A percentile compares a stretch with the other conserved stretches of the same genome.
Conservation (phyloP, 1,140 invertebrate genomes). For the Ephestia elutella region DNA sequence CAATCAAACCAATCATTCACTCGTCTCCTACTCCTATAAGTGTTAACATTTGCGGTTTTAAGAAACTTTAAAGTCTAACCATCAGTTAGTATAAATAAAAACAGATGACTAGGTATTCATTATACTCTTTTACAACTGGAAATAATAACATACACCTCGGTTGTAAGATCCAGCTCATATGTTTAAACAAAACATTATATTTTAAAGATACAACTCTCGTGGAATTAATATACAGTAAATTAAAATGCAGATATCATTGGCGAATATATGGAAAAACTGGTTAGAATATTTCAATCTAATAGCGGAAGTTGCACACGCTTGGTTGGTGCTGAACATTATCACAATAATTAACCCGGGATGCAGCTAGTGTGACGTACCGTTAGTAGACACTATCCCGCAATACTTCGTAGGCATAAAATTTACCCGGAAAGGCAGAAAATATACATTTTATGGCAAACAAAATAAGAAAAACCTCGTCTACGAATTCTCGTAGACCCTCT, state of each 20-base stretch:
- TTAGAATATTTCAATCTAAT: not conserved
- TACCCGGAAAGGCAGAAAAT: not conserved
- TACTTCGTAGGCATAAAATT: no score
- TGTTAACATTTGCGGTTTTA: not conserved
- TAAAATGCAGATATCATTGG: not conserved
- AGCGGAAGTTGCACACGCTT: not conserved
- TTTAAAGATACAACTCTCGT: not conserved
- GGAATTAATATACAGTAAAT: not conserved
- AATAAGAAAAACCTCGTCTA: conserved; percentile 23
- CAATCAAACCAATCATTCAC: conserved; percentile 7
- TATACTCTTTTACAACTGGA: no score
- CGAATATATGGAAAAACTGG: not conserved
- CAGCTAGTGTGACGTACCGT: not conserved
- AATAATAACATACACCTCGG: no score
- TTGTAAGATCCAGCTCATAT: no score
- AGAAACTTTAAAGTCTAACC: not conserved
- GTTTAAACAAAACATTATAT: not conserved
- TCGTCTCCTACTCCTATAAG: not conserved
- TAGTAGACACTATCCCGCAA: not conserved
- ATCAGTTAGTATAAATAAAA: no score
- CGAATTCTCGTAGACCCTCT: conserved; percentile 52
- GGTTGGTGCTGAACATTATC: not conserved
- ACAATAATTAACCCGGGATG: not conserved
- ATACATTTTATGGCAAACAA: not conserved
- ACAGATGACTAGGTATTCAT: no score